Evolutionary conservation across 1,140 invertebrate genomes (phyloP).

Genomic region (Anadara kagoshimensis): DNA sequence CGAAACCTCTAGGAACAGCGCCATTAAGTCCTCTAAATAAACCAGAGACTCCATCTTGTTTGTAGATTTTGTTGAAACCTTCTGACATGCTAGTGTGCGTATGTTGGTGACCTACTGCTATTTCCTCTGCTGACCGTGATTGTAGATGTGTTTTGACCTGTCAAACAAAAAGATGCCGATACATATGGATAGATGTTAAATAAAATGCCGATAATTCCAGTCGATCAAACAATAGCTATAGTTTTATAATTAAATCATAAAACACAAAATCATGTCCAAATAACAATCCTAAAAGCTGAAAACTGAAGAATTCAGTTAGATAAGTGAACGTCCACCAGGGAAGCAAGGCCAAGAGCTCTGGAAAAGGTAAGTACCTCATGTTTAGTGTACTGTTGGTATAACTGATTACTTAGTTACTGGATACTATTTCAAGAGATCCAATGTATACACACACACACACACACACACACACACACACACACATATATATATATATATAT

Average conservation of each 20-base stretch:
- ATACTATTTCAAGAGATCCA: no score
- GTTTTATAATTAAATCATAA: not conserved
- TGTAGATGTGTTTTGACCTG: conserved; percentile 93
- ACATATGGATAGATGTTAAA: not conserved
- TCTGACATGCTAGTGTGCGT: conserved; percentile 80
- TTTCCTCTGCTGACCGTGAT: conserved; percentile 81
- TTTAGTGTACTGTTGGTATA: no score
- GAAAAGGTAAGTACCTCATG: no score
- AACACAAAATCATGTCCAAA: not conserved
- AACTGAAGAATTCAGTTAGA: not conserved
- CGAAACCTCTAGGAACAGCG: conserved; percentile 76
- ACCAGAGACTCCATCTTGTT: conserved; percentile 79
- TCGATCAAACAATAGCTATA: not conserved
- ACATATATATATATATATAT: no score
- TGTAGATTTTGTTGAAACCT: conserved; percentile 82
- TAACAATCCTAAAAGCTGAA: not conserved
- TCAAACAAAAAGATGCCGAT: conserved; percentile 22
- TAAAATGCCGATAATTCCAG: not conserved
- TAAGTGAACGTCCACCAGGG: not conserved
- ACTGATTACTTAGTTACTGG: no score
- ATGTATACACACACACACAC: no score
- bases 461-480: no score
- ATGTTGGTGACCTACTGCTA: conserved; percentile 93
- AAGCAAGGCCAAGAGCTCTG: not conserved
- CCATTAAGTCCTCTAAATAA: conserved; percentile 64